Base-by-base conservation (phyloP, 2,113 vertebrate genomes). In the Candoia aspera region DNA sequence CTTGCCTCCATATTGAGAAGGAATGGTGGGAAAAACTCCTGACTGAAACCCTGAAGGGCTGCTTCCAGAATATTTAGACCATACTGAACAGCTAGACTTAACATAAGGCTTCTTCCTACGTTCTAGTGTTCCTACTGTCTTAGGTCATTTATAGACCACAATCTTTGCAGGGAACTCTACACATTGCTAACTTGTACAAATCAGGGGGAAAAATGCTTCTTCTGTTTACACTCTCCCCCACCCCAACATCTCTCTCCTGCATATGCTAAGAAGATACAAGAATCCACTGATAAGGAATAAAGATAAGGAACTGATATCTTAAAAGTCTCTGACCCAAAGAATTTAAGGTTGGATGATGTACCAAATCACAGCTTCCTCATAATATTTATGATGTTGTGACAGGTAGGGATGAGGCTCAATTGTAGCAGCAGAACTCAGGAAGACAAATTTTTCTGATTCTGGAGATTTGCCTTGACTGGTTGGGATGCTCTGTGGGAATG, bases 271-370 rank as follows among this genome's bases (percentile, higher is more conserved):
- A 64, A 57, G 37, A 21, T 84, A 90, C 46, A 60, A 17, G 46
- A 17, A 46, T n/a, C 54, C 42, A 42, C 42, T 42, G 42, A 42
- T 42, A 57, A 37, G 57, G 62, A 79, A 85, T 37, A 24, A n/a
- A 86, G 33, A 86, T 64, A 86, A 68, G 33, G 54, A 19, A 73
- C 19, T 73, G 54, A 42, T 91, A 87, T 91, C 60, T 42, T 91
- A n/a, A 86, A 91, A 15, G 24, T 21, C 12, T n/a, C 11, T 62
- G 59, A 68, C 26, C 84, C 2, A 84, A 53, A 85, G 11, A 49
- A 10, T 91, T 54, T 73, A 42, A 19, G 26, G 24, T 15, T 86
- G 49, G 60, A 29, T 57, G 12, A 55, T 46, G 49, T 21, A 55
- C 53, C 29, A 13, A 55, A 55, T n/a, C 58, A 54, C 17, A 59